Evolutionary conservation across 2,888 invertebrate genomes (phyloP).

Genomic region (Polyommatus iphigenia): DNA sequence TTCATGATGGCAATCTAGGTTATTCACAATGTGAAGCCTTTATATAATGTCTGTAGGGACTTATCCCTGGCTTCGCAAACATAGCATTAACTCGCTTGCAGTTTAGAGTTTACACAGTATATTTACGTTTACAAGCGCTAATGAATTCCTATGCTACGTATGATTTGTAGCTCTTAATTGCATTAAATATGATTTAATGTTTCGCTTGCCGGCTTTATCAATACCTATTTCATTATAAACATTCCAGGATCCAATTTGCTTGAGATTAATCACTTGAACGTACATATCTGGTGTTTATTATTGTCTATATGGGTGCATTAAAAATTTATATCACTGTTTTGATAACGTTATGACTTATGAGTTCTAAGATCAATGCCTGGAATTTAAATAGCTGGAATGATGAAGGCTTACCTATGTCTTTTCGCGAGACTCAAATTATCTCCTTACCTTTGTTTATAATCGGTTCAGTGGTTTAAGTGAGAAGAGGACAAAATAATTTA

Average conservation of each 20-base stretch:
- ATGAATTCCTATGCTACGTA: conserved; percentile 37
- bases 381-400: too few relatives aligned
- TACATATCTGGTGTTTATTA: not conserved
- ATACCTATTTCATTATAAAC: not conserved
- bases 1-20: too few relatives aligned
- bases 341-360: too few relatives aligned
- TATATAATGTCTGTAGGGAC: not conserved
- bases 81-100: not conserved
- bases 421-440: too few relatives aligned
- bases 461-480: too few relatives aligned
- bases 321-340: too few relatives aligned
- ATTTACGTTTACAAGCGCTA: conserved; percentile 34
- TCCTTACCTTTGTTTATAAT: too few relatives aligned
- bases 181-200: conserved; percentile 27
- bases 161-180: conserved; percentile 30
- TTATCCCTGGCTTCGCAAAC: not conserved
- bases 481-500: not conserved
- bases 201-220: conserved; percentile 34
- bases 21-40: not conserved
- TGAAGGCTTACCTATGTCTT: too few relatives aligned
- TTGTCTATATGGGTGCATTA: too few relatives aligned
- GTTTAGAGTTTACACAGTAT: conserved; percentile 29
- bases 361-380: too few relatives aligned
- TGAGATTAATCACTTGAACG: not conserved
- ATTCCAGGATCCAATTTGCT: not conserved